These are phyloP conservation scores for Omphaloscelis lunosa DNA, from an alignment of 2,888 invertebrate species.

Conservation along the genomic window DNA sequence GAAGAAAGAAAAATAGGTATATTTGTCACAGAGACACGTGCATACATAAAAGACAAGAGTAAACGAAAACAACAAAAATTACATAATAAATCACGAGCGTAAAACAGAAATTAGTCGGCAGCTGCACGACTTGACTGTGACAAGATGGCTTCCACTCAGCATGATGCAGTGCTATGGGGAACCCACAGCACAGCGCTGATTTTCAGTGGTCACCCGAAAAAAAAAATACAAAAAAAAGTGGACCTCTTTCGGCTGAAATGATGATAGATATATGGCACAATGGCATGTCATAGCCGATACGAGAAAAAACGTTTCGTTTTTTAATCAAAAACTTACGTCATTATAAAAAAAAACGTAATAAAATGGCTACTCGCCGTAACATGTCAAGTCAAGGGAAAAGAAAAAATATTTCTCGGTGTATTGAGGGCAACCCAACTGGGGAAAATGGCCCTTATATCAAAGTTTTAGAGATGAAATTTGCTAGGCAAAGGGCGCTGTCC, in stretches of 20 bases:
- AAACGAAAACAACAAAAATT: too few species aligned
- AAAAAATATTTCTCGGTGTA: constrained; percentile 59
- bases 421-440: constrained; percentile 26
- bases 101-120: too few species aligned
- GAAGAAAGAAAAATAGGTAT: too few species aligned
- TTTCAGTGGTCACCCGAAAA: too few species aligned
- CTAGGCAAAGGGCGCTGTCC: constrained; percentile 62
- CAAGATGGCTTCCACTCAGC: too few species aligned
- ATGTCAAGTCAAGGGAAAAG: constrained; percentile 66
- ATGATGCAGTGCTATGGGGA: too few species aligned
- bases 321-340: constrained; percentile 41
- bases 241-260: not conserved
- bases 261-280: not conserved
- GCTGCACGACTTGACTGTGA: too few species aligned
- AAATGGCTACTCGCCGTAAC: constrained; percentile 55
- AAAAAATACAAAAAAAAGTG: too few species aligned
- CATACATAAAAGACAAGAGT: too few species aligned
- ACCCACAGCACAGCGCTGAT: too few species aligned
- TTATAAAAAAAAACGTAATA: constrained; percentile 33
- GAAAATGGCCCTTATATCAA: constrained; percentile 39
- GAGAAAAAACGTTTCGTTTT: not conserved
- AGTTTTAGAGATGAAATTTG: constrained; percentile 36
- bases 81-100: too few species aligned
- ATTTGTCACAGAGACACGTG: too few species aligned
- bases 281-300: not conserved